A percentile compares a stretch with the other conserved stretches of the same genome.
Conservation (phyloP, 2,888 invertebrate genomes). For the Drosophila subquinaria region DNA sequence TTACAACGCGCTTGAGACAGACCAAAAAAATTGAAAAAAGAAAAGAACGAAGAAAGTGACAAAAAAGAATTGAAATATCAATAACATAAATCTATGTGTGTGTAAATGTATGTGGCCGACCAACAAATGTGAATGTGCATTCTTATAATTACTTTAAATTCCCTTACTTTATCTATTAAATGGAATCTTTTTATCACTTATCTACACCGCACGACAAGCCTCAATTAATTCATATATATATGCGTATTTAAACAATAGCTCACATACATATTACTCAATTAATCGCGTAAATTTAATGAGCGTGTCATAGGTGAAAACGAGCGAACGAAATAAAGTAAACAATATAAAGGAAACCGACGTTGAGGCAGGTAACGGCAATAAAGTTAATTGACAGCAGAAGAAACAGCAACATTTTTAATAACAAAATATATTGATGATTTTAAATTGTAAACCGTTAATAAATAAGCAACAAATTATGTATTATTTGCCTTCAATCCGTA, state of each 20-base stretch:
- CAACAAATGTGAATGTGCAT: conserved; percentile 23
- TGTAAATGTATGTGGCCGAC: conserved; percentile 37
- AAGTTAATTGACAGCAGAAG: conserved; percentile 28
- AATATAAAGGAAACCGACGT: neutral
- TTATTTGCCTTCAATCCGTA: conserved; percentile 69
- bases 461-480: conserved; percentile 61
- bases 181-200: conserved; percentile 26
- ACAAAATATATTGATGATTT: conserved; percentile 43
- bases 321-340: neutral
- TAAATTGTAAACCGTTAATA: conserved; percentile 50
- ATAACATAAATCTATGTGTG: conserved; percentile 30
- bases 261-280: conserved; percentile 47
- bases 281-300: conserved; percentile 31
- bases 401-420: conserved; percentile 33
- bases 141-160: conserved; percentile 28
- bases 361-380: conserved; percentile 28
- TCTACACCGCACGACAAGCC: conserved; percentile 23
- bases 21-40: conserved; percentile 3
- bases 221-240: conserved; percentile 28
- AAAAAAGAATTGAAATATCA: conserved; percentile 17
- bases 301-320: conserved; percentile 42
- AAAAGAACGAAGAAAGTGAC: conserved; percentile 7
- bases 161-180: conserved; percentile 24
- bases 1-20: conserved; percentile 21
- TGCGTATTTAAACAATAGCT: conserved; percentile 49